Base-by-base conservation (phyloP, 2,113 vertebrate species). In the Dicentrarchus labrax region DNA sequence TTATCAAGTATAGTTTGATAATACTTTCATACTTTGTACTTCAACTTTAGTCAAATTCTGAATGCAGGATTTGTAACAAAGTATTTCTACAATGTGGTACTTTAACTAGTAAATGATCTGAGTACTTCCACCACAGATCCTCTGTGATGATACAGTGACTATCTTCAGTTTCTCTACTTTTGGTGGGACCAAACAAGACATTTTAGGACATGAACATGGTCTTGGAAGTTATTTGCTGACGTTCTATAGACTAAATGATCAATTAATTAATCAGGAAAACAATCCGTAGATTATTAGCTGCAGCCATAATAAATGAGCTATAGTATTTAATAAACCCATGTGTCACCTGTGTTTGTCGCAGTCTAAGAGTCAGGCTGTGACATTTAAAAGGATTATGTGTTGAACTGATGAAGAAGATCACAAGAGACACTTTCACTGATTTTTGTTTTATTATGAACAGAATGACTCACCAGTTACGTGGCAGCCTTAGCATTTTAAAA, bases 391-490 rank as follows among this genome's bases (percentile, higher is more conserved):
- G 9, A 59, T 22, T 21, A 45, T 41, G 30, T 66, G 36, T 11
- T 48, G 30, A 19, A 45, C 39, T 53, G 13, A 30, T 11, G 13
- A 53, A 2, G 3, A 16, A 17, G 2, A 17, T 53, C 4, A 47
- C 6, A 8, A 39, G 8, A 76, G 6, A 50, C 21, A 47, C 16
- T 56, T 72, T 76, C 36, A 69, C 6, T 57, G 3, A 22, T 54
- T 82, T 6, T 51, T 48, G 53, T 83, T 92, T 92, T 91, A 92
- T 91, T 94, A 78, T 56, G 66, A 91, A 93, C 75, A 89, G 0
- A 56, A 43, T 2, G 7, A 74, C 16, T 61, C 53, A 22, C 70
- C 62, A 48, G n/a, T 67, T 24, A 70, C 6, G 43, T 78, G 72
- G 83, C 81, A 84, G 56, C 50, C 67, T 39, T 45, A 62, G 60